Evolutionary conservation across 1,140 invertebrate genomes (phyloP).

Genomic region (Drosophila nigrodunni): DNA sequence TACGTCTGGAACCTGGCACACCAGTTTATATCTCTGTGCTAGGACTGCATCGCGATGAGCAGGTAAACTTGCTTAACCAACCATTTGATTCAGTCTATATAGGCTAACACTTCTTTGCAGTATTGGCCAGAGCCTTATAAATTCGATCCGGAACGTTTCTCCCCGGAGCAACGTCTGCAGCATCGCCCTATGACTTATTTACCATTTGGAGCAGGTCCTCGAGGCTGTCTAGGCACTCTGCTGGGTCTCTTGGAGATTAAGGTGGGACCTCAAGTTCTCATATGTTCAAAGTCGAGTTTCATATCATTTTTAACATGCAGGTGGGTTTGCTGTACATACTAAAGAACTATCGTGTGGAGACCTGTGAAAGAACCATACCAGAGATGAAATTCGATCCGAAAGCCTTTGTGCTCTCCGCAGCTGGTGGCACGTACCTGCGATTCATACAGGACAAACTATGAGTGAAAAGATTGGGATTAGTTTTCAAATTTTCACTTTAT

Average conservation of each 20-base stretch:
- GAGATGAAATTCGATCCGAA: constrained; percentile 85
- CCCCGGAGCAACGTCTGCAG: constrained; percentile 74
- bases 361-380: constrained; percentile 51
- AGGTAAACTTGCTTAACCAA: constrained; percentile 22
- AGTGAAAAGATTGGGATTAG: neutral
- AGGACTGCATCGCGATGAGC: constrained; percentile 69
- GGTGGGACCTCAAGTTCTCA: constrained; percentile 21
- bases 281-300: neutral
- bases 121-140: constrained; percentile 82
- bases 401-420: constrained; percentile 73
- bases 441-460: constrained; percentile 54
- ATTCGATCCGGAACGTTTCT: constrained; percentile 86
- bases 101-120: constrained; percentile 71
- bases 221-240: constrained; percentile 86
- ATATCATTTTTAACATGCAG: neutral
- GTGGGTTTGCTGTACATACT: constrained; percentile 87
- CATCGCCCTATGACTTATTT: constrained; percentile 83
- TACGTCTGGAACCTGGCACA: constrained; percentile 57
- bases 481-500: constrained; percentile 55
- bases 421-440: constrained; percentile 70
- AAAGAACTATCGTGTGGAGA: constrained; percentile 84
- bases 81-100: constrained; percentile 75
- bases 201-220: constrained; percentile 84
- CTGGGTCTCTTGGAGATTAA: constrained; percentile 89
- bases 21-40: constrained; percentile 76